These are phyloP conservation scores for Scartelaos histophorus DNA, from an alignment of 2,113 vertebrate genomes.

Conservation along the genomic window DNA sequence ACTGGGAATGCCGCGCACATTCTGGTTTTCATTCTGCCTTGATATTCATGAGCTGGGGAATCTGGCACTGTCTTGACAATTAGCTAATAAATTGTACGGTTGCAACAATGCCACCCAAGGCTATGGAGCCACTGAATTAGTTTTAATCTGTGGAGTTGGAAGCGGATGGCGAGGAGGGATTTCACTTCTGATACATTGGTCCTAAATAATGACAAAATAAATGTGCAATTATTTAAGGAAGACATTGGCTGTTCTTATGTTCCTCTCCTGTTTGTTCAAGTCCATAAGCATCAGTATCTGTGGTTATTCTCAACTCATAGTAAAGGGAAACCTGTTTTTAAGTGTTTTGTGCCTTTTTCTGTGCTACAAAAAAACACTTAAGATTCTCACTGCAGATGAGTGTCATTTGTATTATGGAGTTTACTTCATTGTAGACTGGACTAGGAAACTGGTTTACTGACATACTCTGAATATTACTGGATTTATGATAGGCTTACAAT, in stretches of 20 bases:
- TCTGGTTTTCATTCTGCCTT: constrained; percentile 61
- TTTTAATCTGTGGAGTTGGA: constrained; percentile 49
- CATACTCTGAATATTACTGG: not conserved
- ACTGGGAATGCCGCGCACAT: constrained; percentile 48
- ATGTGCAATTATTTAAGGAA: constrained; percentile 39
- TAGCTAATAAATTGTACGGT: constrained; percentile 58
- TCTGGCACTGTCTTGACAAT: constrained; percentile 65
- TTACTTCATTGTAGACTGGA: not conserved
- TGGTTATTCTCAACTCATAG: constrained; percentile 1
- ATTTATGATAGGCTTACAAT: not conserved
- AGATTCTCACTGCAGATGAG: not conserved
- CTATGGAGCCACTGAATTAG: constrained; percentile 43
- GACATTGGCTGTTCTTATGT: constrained; percentile 31
- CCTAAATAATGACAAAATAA: constrained; percentile 37
- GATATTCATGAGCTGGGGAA: constrained; percentile 63
- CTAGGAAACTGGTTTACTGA: not conserved
- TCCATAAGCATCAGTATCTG: constrained; percentile 29
- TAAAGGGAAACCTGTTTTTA: not conserved
- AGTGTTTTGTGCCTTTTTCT: not conserved
- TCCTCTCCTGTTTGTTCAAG: constrained; percentile 11
- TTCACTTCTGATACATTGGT: constrained; percentile 29
- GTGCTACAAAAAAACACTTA: not conserved
- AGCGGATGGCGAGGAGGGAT: constrained; percentile 32
- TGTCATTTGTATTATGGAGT: not conserved
- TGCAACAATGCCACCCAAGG: constrained; percentile 63